Evolutionary conservation across 2,888 invertebrate genomes (phyloP).

Genomic region (Mamestra brassicae): DNA sequence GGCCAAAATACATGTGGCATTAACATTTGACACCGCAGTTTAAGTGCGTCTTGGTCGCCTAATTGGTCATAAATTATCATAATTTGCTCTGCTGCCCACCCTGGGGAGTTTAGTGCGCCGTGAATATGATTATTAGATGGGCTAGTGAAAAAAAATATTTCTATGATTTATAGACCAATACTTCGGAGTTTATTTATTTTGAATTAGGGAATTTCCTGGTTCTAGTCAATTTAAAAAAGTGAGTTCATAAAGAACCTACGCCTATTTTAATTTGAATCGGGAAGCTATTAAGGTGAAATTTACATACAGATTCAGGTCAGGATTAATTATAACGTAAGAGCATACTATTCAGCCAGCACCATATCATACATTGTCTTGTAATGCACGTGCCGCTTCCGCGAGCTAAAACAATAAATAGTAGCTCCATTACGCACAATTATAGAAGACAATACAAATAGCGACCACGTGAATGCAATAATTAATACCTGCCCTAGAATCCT

Average conservation of each 20-base stretch:
- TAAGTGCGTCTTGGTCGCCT: slow-evolving; percentile 74
- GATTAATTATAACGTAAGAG: slow-evolving; percentile 20
- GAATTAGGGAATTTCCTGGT: slow-evolving; percentile 15
- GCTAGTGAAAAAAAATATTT: slow-evolving; percentile 70
- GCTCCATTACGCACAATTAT: slow-evolving; percentile 44
- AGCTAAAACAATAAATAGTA: slow-evolving; percentile 32
- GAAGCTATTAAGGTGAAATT: neutral
- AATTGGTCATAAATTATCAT: slow-evolving; percentile 86
- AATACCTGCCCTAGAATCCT: slow-evolving; percentile 69
- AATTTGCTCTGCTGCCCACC: slow-evolving; percentile 81
- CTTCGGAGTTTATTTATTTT: slow-evolving; percentile 17
- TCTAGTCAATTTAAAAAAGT: neutral
- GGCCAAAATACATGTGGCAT: slow-evolving; percentile 77
- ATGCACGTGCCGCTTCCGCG: neutral
- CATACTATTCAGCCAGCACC: neutral
- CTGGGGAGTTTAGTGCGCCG: slow-evolving; percentile 70
- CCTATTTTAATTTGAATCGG: neutral
- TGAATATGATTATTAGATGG: slow-evolving; percentile 75
- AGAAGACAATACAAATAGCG: slow-evolving; percentile 40
- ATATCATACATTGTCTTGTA: slow-evolving; percentile 1
- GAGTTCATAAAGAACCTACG: too few species aligned
- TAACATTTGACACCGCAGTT: slow-evolving; percentile 74
- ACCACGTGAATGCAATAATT: slow-evolving; percentile 47
- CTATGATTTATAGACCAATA: slow-evolving; percentile 62
- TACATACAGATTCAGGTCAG: neutral